Conservation (phyloP, 2,888 invertebrate species). For the Agonopterix arenella region DNA sequence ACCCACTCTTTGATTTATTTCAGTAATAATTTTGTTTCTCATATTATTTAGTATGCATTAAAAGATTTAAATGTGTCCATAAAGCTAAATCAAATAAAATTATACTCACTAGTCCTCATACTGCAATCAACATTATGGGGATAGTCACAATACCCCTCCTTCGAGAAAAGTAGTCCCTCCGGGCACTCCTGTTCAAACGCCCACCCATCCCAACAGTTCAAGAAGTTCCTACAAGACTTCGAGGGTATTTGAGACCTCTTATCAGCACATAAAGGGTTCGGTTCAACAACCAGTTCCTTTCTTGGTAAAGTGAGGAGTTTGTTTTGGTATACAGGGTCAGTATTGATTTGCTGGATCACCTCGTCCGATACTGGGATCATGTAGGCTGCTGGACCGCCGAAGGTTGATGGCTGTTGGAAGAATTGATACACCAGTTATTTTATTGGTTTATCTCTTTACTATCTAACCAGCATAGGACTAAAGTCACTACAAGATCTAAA, state of each 20-base stretch:
- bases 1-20: background rate
- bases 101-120: slow-evolving; percentile 54
- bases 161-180: slow-evolving; percentile 77
- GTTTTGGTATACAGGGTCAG: slow-evolving; percentile 54
- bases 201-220: slow-evolving; percentile 84
- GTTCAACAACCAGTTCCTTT: slow-evolving; percentile 41
- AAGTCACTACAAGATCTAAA: background rate
- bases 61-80: background rate
- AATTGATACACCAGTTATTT: background rate
- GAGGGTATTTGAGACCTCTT: slow-evolving; percentile 80
- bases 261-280: slow-evolving; percentile 54
- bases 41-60: background rate
- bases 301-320: slow-evolving; percentile 40
- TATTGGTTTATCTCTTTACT: too few species aligned
- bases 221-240: slow-evolving; percentile 76
- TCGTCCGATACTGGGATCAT: slow-evolving; percentile 63
- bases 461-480: too few species aligned
- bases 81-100: background rate
- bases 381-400: slow-evolving; percentile 41
- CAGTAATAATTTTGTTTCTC: background rate
- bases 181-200: slow-evolving; percentile 82
- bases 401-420: slow-evolving; percentile 26
- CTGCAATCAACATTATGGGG: slow-evolving; percentile 79
- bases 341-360: slow-evolving; percentile 51
- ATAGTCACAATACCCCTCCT: slow-evolving; percentile 79